Evolutionary conservation across 2,888 invertebrate genomes (phyloP), one percentile per base, ranked within the genome.

Genomic region (Spilarctia lutea): DNA sequence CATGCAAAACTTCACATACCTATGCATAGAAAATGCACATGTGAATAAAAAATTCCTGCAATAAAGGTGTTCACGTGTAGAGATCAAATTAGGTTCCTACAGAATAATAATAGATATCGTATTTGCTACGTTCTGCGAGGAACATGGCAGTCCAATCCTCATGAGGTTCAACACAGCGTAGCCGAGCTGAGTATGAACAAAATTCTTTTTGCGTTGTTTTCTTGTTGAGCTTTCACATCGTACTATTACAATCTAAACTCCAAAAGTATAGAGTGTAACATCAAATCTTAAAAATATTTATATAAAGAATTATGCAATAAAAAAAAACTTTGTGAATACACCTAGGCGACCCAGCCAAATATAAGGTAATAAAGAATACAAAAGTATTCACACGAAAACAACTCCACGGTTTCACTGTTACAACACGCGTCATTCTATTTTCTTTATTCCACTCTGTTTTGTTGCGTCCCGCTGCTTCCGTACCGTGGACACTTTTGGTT

Each of bases 401-500:
- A 83, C 91, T 92, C 91, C 82, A 89, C 81, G 81, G 88, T 81
- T 89, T 85, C 84, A 77, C 79, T 88, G 90, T 90, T 88, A 83
- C 89, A 91, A 87, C 91, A 90, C 91, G 91, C 90, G 90, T 92
- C 91, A 91, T 92, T 90, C 90, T 90, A 91, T 94, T 94, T 94
- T 93, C 93, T 94, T 92, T 92, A 90, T 91, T 92, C 90, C 87
- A 87, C 82, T 91, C 90, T 93, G 93, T 94, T 94, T 91, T 92
- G 92, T 92, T 91, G 91, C 90, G 89, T 91, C 94, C 94, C 92
- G 93, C 93, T 92, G 94, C 87, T 95, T 94, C 94, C 94, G 92
- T 91, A 87, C 92, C 91, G 93, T 91, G 94, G 94, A 94, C 95
- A 94, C 93, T 95, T 95, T 94, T 93, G 94, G 95, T 95, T 95